These are phyloP conservation scores for Caradrina kadenii DNA, from an alignment of 2,888 invertebrate species.

Conservation along the genomic window DNA sequence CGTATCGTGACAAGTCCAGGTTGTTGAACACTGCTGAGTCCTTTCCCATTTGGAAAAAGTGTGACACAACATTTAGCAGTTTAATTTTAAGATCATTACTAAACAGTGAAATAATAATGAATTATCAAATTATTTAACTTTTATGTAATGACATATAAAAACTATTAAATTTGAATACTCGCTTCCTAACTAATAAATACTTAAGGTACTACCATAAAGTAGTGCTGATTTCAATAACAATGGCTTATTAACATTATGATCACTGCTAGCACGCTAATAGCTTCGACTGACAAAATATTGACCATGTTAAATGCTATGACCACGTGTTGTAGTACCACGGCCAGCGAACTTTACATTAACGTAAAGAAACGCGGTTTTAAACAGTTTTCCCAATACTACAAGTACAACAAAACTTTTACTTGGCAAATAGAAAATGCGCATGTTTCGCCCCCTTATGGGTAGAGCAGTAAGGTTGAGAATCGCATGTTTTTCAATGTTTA, in stretches of 20 bases:
- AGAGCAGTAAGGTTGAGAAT: constrained; percentile 63
- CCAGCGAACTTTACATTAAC: constrained; percentile 10
- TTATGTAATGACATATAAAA: too few relatives aligned
- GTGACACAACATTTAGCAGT: too few relatives aligned
- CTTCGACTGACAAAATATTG: neutral
- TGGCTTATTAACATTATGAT: neutral
- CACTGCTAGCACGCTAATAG: constrained; percentile 11
- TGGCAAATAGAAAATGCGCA: constrained; percentile 77
- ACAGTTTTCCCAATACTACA: constrained; percentile 43
- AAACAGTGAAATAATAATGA: too few relatives aligned
- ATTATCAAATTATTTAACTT: too few relatives aligned
- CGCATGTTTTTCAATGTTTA: constrained; percentile 40
- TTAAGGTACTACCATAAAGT: neutral
- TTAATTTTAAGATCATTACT: too few relatives aligned
- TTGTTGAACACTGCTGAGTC: too few relatives aligned
- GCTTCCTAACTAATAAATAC: too few relatives aligned
- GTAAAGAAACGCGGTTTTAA: constrained; percentile 17
- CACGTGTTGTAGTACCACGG: neutral
- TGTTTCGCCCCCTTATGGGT: constrained; percentile 54
- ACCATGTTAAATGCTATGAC: constrained; percentile 9
- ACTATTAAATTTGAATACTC: too few relatives aligned
- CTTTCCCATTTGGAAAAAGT: too few relatives aligned
- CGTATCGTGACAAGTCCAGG: too few relatives aligned
- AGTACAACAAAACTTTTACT: constrained; percentile 82
- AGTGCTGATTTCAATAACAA: neutral